These are phyloP conservation scores for Adelges cooleyi DNA, from an alignment of 1,140 invertebrate genomes.

Conservation along the genomic window DNA sequence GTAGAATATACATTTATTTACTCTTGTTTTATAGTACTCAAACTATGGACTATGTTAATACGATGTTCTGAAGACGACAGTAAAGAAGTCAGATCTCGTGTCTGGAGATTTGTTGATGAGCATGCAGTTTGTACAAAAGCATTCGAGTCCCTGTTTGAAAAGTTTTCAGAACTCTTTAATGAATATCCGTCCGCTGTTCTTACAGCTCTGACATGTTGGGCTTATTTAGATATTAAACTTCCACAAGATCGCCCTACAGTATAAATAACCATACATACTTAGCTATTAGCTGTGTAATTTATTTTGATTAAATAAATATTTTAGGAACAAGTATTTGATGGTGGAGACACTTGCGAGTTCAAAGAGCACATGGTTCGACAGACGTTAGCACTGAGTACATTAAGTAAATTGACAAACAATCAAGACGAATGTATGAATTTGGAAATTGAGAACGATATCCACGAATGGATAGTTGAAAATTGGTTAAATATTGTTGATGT, in stretches of 20 bases:
- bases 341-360: constrained; percentile 2
- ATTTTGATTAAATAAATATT: too few species aligned
- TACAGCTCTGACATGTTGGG: constrained; percentile 6
- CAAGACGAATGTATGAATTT: neutral
- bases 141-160: constrained; percentile 9
- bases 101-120: constrained; percentile 1
- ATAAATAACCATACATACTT: neutral
- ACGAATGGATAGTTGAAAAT: neutral
- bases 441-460: neutral
- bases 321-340: constrained; percentile 10
- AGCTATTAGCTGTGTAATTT: too few species aligned
- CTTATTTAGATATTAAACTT: neutral
- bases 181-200: neutral
- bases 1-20: too few species aligned
- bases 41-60: constrained; percentile 4
- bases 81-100: constrained; percentile 2
- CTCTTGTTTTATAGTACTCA: neutral
- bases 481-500: neutral
- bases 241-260: neutral
- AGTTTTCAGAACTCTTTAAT: neutral
- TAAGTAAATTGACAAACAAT: neutral
- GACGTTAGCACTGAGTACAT: neutral
- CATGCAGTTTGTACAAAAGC: neutral
- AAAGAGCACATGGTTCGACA: neutral
- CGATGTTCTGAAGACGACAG: constrained; percentile 14